phyloP scores from a whole-genome alignment of 1,140 invertebrate species.

The Gryon sp. region DNA sequence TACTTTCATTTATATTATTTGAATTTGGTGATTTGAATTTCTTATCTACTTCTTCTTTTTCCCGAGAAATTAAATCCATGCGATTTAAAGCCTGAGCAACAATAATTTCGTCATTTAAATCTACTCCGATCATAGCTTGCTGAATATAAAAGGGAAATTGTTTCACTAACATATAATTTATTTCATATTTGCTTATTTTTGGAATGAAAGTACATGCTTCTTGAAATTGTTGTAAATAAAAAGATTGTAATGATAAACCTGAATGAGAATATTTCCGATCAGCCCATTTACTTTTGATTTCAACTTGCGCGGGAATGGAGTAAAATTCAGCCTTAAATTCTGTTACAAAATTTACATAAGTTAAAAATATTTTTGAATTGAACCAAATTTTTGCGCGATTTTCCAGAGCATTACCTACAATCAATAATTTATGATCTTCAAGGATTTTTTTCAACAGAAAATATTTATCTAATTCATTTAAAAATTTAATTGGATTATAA shows the following conservation, averaged over 20 bases:
- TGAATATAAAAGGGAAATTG: constrained; percentile 34
- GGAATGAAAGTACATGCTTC: constrained; percentile 43
- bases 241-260: constrained; percentile 30
- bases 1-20: constrained; percentile 1
- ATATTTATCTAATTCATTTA: constrained; percentile 5
- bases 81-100: constrained; percentile 35
- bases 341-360: constrained; percentile 5
- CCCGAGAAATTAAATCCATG: constrained; percentile 26
- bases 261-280: constrained; percentile 4
- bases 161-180: constrained; percentile 43
- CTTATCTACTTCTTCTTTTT: constrained; percentile 20
- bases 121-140: constrained; percentile 19
- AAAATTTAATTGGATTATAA: constrained; percentile 3
- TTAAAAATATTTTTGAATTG: background rate
- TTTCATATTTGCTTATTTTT: constrained; percentile 38
- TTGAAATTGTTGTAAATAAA: constrained; percentile 44
- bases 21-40: background rate
- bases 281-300: constrained; percentile 43
- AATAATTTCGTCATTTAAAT: constrained; percentile 18
- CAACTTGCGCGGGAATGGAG: constrained; percentile 43
- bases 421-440: background rate
- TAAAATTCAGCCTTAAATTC: constrained; percentile 51
- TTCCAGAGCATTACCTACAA: background rate
- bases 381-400: constrained; percentile 23
- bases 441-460: constrained; percentile 14